phyloP scores from a whole-genome alignment of 1,140 invertebrate species.

The Leucophenga varia region DNA sequence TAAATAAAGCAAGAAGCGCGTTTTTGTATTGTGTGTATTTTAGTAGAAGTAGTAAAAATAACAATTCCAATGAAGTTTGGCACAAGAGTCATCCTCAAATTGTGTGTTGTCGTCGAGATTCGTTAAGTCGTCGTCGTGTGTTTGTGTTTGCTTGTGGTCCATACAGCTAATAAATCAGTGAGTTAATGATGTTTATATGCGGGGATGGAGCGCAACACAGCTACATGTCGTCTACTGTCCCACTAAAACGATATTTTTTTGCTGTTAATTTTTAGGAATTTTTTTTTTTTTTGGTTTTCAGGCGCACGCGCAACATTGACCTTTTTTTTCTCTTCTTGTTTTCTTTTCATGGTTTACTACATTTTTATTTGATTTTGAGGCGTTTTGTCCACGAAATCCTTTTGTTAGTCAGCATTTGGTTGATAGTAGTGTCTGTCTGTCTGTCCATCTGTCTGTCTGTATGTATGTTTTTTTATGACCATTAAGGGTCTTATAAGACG shows the following conservation, averaged over 20 bases:
- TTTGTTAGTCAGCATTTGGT: too few relatives aligned
- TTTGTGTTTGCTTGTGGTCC: conserved; percentile 23
- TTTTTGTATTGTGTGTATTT: too few relatives aligned
- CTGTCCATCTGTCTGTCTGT: conserved; percentile 6
- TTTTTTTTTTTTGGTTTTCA: background rate
- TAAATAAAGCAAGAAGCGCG: too few relatives aligned
- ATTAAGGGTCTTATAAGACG: conserved; percentile 31
- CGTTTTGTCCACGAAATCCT: conserved; percentile 21
- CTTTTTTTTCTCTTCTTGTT: background rate
- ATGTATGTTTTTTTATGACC: conserved; percentile 36
- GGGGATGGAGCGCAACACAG: too few relatives aligned
- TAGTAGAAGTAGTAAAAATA: too few relatives aligned
- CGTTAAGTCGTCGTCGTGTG: conserved; percentile 12
- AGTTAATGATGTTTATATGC: conserved; percentile 57
- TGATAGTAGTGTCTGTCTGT: conserved; percentile 2
- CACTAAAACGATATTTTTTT: conserved; percentile 5
- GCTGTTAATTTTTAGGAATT: background rate
- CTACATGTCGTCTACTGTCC: background rate
- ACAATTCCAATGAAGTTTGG: background rate
- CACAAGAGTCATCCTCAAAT: conserved; percentile 45
- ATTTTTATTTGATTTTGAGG: conserved; percentile 42
- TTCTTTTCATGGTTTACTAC: conserved; percentile 23
- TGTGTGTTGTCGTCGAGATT: conserved; percentile 18
- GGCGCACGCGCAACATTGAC: conserved; percentile 17
- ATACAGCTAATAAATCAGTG: conserved; percentile 55